Conservation (phyloP, 1,140 invertebrate species). For the Dinoponera quadriceps region DNA sequence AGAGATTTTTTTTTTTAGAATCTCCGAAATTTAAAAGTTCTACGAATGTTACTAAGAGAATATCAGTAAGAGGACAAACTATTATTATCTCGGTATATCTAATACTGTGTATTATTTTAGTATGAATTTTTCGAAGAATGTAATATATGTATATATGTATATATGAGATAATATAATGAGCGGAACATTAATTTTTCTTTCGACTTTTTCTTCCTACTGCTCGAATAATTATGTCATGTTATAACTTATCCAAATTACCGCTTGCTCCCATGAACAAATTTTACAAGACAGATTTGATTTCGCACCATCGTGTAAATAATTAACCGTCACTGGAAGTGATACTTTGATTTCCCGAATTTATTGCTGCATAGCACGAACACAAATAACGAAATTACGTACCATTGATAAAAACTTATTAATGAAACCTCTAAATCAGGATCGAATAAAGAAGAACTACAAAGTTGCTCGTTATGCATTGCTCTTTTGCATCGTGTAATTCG, state of each 20-base stretch:
- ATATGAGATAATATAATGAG: too few relatives aligned
- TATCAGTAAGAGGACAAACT: background rate
- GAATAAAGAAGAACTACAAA: background rate
- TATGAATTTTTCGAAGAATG: too few relatives aligned
- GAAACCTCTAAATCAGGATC: background rate
- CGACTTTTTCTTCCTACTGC: too few relatives aligned
- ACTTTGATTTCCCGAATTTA: background rate
- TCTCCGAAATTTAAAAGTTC: background rate
- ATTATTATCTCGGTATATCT: too few relatives aligned
- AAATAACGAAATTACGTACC: background rate
- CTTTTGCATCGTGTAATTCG: background rate
- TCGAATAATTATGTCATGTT: background rate
- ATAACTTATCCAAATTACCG: background rate
- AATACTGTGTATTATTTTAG: too few relatives aligned
- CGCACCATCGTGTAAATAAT: background rate
- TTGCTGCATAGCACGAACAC: background rate
- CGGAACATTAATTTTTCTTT: too few relatives aligned
- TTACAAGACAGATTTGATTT: conserved; percentile 2
- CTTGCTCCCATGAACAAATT: background rate
- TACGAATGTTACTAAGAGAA: background rate
- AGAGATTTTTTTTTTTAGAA: too few relatives aligned
- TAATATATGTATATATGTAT: too few relatives aligned
- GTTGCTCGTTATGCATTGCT: background rate
- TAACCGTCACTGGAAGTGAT: background rate
- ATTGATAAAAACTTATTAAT: conserved; percentile 12